Evolutionary conservation across 2,797 vertebrate genomes (phyloP).

Genomic region (Ceyx erithaca): DNA sequence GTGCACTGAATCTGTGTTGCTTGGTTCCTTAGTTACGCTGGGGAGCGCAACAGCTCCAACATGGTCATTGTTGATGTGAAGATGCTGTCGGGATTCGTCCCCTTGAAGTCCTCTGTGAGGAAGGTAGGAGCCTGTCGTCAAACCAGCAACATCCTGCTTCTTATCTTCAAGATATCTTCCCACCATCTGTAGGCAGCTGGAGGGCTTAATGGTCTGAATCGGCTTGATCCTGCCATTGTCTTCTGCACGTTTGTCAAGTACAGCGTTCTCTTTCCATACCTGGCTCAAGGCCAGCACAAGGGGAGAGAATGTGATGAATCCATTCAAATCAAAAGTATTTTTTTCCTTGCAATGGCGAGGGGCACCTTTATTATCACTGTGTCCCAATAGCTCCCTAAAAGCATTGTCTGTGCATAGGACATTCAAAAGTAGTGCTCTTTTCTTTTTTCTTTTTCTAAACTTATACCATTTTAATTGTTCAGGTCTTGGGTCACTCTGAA

Average conservation of each 20-base stretch:
- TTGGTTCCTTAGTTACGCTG: conserved; percentile 66
- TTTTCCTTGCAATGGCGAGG: background rate
- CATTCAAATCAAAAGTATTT: background rate
- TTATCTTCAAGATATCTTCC: background rate
- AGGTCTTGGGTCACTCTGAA: background rate
- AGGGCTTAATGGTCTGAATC: too few species aligned
- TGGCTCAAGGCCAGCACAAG: background rate
- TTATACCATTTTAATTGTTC: background rate
- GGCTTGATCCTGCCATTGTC: background rate
- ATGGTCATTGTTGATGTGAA: conserved; percentile 77
- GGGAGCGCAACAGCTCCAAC: conserved; percentile 70
- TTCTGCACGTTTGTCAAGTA: accelerated
- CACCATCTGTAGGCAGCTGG: accelerated
- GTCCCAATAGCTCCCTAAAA: background rate
- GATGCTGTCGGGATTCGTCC: conserved; percentile 62
- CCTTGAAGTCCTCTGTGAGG: conserved; percentile 62
- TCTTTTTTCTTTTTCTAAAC: background rate
- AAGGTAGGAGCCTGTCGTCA: conserved; percentile 27
- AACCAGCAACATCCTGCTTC: background rate
- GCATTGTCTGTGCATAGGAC: background rate
- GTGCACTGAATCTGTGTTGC: background rate
- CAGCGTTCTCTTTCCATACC: background rate
- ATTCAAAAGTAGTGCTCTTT: background rate
- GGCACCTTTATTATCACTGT: background rate
- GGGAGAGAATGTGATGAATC: accelerated